Conservation (phyloP, 2,113 vertebrate genomes). For the Sander vitreus region DNA sequence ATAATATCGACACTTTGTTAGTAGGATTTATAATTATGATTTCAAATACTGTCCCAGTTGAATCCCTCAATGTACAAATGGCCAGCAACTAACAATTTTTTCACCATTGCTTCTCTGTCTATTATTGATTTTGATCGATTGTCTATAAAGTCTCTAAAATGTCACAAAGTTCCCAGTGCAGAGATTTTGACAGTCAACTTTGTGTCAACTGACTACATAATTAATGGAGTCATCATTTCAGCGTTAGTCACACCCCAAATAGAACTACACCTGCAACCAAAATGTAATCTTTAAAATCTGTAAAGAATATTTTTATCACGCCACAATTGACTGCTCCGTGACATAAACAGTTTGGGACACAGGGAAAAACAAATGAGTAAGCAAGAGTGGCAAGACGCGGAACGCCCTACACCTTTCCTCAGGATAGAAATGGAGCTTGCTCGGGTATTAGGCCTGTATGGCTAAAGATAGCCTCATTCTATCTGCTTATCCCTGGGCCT, state of each 20-base stretch:
- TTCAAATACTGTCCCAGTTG: background rate
- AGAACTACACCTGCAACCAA: background rate
- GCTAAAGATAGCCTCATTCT: constrained; percentile 82
- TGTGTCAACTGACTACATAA: background rate
- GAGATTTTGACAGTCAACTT: background rate
- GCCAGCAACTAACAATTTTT: background rate
- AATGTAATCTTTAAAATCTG: background rate
- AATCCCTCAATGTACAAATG: background rate
- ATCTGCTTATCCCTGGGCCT: constrained; percentile 78
- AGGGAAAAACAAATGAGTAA: constrained; percentile 33
- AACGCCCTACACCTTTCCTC: constrained; percentile 37
- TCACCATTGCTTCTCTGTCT: background rate
- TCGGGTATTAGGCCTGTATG: constrained; percentile 74
- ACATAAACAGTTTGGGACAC: constrained; percentile 25
- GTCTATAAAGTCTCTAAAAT: background rate
- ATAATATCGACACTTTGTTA: background rate
- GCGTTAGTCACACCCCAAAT: background rate
- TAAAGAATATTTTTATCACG: background rate
- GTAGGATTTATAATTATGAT: background rate
- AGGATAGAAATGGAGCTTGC: constrained; percentile 73
- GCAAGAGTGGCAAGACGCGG: constrained; percentile 22
- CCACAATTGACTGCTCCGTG: background rate
- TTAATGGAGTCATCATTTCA: background rate
- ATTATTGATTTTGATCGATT: background rate
- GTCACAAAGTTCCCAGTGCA: background rate